Evolutionary conservation across 2,113 vertebrate genomes (phyloP).

Genomic region (Varanus salvator): DNA sequence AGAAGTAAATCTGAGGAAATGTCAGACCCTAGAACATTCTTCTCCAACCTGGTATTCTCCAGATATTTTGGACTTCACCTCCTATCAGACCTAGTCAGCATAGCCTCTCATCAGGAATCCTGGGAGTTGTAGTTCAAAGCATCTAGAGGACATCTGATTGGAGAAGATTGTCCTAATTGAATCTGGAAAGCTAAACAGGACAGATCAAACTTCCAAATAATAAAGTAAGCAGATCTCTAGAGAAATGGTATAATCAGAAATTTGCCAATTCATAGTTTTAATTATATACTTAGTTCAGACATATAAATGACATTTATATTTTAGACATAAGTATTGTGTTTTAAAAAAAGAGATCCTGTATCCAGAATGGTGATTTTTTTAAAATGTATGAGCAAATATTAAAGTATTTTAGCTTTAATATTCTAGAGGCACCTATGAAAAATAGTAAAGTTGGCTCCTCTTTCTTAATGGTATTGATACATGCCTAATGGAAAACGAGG

Average conservation of each 20-base stretch:
- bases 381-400: background rate
- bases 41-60: no score
- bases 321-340: background rate
- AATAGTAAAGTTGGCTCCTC: conserved; percentile 6
- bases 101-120: no score
- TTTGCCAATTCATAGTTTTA: background rate
- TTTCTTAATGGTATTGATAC: background rate
- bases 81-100: no score
- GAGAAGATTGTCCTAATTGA: background rate
- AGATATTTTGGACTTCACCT: no score
- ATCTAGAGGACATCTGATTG: no score
- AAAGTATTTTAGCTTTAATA: background rate
- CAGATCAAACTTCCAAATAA: background rate
- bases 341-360: background rate
- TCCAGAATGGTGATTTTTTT: background rate
- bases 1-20: background rate
- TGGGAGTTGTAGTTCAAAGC: no score
- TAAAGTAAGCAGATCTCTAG: background rate
- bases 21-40: no score
- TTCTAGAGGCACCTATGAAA: background rate
- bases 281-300: background rate
- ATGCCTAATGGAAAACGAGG: background rate
- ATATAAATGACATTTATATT: background rate
- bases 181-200: background rate
- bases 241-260: background rate